Evolutionary conservation across 2,113 vertebrate species (phyloP).

Genomic region (Leucosticte australis): DNA sequence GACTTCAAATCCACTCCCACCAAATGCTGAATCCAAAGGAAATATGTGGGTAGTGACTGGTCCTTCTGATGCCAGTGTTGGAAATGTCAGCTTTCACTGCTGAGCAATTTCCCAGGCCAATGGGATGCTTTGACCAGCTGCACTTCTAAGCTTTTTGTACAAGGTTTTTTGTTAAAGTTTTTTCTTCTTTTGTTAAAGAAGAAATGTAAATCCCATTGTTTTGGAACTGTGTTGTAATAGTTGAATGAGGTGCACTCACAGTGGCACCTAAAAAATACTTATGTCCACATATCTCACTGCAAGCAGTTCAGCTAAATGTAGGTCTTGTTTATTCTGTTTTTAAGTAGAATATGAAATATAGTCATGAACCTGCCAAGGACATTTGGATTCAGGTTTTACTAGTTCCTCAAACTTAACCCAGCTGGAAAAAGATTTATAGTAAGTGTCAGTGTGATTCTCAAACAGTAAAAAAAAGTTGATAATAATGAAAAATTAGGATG

Average conservation of each 20-base stretch:
- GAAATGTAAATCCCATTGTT: background rate
- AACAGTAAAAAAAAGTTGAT: background rate
- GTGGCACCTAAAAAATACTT: background rate
- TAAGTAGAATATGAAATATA: background rate
- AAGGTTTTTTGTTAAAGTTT: too few species aligned
- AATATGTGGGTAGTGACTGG: background rate
- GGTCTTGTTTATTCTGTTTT: background rate
- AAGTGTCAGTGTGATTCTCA: background rate
- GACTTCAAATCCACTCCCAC: background rate
- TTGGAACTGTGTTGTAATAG: background rate
- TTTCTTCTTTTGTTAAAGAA: background rate
- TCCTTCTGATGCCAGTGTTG: background rate
- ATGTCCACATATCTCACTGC: background rate
- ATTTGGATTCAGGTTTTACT: background rate
- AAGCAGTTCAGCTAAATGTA: background rate
- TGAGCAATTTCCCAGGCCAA: background rate
- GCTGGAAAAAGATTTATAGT: background rate
- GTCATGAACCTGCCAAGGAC: background rate
- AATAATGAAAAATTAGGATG: background rate
- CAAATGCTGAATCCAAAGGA: background rate
- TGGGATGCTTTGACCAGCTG: background rate
- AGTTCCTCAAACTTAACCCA: slow-evolving; percentile 20
- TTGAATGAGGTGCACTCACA: background rate
- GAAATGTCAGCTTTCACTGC: background rate
- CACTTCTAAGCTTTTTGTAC: background rate